These are phyloP conservation scores for Sesamia inferens DNA, from an alignment of 2,888 invertebrate species.

Conservation along the genomic window DNA sequence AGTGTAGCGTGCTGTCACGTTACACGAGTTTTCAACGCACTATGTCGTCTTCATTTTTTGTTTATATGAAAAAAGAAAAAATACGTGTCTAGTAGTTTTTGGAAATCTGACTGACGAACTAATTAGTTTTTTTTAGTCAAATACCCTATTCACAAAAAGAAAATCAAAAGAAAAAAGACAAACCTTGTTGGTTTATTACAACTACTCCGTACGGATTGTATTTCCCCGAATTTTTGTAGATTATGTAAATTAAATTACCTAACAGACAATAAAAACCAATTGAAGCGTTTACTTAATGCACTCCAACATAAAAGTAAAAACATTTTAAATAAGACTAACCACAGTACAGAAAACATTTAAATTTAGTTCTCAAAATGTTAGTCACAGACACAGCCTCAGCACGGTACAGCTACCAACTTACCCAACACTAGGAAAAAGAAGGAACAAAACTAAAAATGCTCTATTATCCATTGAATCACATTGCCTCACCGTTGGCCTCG, in stretches of 20 bases:
- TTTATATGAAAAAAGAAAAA: too few relatives aligned
- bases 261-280: neutral
- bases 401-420: neutral
- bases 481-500: constrained; percentile 58
- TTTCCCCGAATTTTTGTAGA: neutral
- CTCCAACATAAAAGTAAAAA: neutral
- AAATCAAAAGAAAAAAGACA: too few relatives aligned
- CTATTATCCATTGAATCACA: constrained; percentile 50
- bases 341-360: neutral
- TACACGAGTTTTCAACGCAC: too few relatives aligned
- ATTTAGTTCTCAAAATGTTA: constrained; percentile 6
- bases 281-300: neutral
- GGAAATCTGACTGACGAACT: too few relatives aligned
- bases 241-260: neutral
- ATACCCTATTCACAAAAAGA: too few relatives aligned
- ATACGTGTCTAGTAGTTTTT: too few relatives aligned
- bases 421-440: constrained; percentile 48
- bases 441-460: constrained; percentile 39
- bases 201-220: neutral
- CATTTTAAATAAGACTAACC: neutral
- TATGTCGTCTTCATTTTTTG: too few relatives aligned
- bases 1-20: too few relatives aligned
- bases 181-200: neutral
- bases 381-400: neutral
- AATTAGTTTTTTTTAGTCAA: too few relatives aligned